These are phyloP conservation scores for Augiades crinisus DNA, from an alignment of 2,888 invertebrate species.

Conservation along the genomic window DNA sequence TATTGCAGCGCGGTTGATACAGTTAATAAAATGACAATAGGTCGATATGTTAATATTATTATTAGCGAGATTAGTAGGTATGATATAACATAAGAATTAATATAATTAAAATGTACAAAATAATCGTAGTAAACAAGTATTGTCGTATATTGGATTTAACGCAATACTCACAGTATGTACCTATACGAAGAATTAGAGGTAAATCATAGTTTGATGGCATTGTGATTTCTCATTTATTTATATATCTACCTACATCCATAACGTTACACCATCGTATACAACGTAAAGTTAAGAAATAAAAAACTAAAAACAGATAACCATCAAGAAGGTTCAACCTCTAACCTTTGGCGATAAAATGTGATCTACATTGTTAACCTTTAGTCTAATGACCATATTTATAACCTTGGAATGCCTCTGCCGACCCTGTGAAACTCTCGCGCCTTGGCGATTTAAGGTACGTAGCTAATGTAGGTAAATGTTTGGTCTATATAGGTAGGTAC, in stretches of 20 bases:
- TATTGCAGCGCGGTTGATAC: constrained; percentile 9
- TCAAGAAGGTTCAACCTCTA: background rate
- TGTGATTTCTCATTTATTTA: too few species aligned
- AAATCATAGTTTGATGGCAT: too few species aligned
- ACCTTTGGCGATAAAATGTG: constrained; percentile 9
- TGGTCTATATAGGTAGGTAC: too few species aligned
- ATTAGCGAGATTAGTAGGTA: background rate
- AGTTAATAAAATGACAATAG: constrained; percentile 5
- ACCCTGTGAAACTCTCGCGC: background rate
- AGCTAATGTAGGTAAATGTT: too few species aligned
- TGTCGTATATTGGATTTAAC: too few species aligned
- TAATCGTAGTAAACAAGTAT: background rate
- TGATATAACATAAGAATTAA: background rate
- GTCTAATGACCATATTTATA: constrained; percentile 7
- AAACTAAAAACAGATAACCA: constrained; percentile 3
- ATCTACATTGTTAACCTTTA: constrained; percentile 5
- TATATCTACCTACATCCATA: too few species aligned
- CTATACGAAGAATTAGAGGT: too few species aligned
- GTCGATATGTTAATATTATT: constrained; percentile 6
- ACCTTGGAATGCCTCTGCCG: background rate
- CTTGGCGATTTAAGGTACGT: too few species aligned
- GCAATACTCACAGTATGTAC: too few species aligned
- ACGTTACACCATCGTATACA: too few species aligned
- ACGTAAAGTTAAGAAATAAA: constrained; percentile 1
- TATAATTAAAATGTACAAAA: background rate